Base-by-base conservation (phyloP, 2,113 vertebrate genomes). In the Gasterosteus nipponicus region DNA sequence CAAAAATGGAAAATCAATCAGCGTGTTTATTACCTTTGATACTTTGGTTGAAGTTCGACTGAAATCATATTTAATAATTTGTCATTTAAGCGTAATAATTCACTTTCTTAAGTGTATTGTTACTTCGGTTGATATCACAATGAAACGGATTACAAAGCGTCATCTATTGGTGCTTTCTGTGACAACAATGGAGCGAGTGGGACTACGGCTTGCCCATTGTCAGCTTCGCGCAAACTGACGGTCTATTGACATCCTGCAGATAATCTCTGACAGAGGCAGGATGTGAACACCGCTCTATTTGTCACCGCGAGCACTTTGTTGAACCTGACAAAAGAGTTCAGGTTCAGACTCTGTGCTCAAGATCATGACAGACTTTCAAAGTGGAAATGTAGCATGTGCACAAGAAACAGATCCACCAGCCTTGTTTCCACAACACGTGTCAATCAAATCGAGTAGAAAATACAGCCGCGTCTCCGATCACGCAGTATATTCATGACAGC, bases 341-440 rank as follows among this genome's bases (percentile, higher is more conserved):
- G 69, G 33, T 78, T 64, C 33, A 65, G 68, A 77, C 54, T 67
- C 22, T 26, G 22, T 59, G 29, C 51, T 62, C 42, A 60, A 60
- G 59, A 78, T 44, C 78, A 51, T 46, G 68, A 60, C 71, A 71
- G 39, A 78, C 42, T 75, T 63, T 75, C 33, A 59, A 61, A 81
- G 71, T 31, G 71, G 61, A 70, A 49, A 57, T 18, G 12, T 53
- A 57, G 64, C 68, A 38, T 51, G 63, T 39, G 41, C 68, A 44
- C 22, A 70, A 15, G 18, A 82, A 69, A 67, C 68, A 63, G 33
- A 67, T 19, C 57, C 31, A 14, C 19, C 49, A 26, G 65, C 14
- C 9, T 42, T 10, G 19, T 14, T 64, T 41, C 42, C 49, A 64
- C 19, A 47, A 67, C 49, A n/a, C 38, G 39, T 46, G 41, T 47